Evolutionary conservation across 2,888 invertebrate genomes (phyloP), one percentile per base, ranked within the genome.

Genomic region (Frankliniella intonsa): DNA sequence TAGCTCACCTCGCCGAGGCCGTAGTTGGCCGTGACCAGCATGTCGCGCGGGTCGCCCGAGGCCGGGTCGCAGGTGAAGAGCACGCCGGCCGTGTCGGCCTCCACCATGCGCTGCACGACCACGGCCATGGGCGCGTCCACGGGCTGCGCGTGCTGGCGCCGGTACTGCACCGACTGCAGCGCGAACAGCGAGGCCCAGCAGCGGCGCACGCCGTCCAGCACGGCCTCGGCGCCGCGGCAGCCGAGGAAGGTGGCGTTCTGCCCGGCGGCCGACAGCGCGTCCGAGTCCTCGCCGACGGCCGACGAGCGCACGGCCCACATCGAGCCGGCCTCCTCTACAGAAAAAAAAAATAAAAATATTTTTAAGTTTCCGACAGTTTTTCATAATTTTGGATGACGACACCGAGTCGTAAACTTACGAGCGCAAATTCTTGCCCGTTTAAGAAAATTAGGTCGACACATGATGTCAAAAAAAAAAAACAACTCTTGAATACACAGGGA

Each of bases 131-230:
- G 90, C 17, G 92, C 90, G 80, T 89, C 86, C 80, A 95, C 89
- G 3, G 90, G 89, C 86, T 94, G 92, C 0, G 95, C 95, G 87
- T 94, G 92, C 86, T 94, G 93, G 86, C 93, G 92, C 86, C 95
- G 90, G 86, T 97, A 96, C 84, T 92, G 91, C 0, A 94, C 92
- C 85, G 95, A 95, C 84, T 93, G 93, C 85, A 91, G 92, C 0
- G 93, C 90, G 86, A 92, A 96, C 84, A 95, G 91, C 0, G 96
- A 96, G 0, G 93, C 94, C 96, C 96, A 97, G 87, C 96, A 96
- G 82, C 90, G 90, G 80, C 90, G 88, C 1, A 96, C 89, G 10
- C 92, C 92, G 51, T 88, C 86, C 17, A 92, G 83, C 14, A 94
- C 88, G 82, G 91, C 90, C 0, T 87, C 88, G 76, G 88, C 87